phyloP scores from a whole-genome alignment of 2,888 invertebrate species.

The Cephonodes hylas region DNA sequence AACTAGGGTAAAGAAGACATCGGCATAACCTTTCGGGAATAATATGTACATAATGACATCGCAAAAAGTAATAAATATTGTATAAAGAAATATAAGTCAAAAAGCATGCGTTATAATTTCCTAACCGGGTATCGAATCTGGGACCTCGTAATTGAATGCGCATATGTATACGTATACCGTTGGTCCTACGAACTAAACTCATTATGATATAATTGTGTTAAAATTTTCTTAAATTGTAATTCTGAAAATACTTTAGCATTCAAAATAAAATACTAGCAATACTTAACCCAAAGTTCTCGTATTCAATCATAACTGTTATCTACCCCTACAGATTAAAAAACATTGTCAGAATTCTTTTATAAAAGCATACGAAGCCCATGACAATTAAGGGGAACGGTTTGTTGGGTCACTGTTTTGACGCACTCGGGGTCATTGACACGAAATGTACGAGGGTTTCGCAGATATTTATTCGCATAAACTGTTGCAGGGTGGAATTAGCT shows the following conservation, averaged over 20 bases:
- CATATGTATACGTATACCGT: no score
- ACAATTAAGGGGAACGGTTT: conserved; percentile 18
- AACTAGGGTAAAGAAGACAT: no score
- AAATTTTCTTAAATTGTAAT: not conserved
- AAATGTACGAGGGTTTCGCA: conserved; percentile 14
- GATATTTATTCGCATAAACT: conserved; percentile 15
- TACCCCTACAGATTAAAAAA: not conserved
- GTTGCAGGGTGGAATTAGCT: conserved; percentile 12
- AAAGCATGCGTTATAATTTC: no score
- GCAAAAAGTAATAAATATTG: no score
- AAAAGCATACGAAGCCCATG: not conserved
- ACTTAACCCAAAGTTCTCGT: not conserved
- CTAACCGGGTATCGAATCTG: no score
- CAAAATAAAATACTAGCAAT: not conserved
- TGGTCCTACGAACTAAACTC: not conserved
- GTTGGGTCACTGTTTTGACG: conserved; percentile 34
- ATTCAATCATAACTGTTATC: not conserved
- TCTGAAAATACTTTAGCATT: not conserved
- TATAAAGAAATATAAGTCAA: no score
- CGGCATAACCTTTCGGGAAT: no score
- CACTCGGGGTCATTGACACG: conserved; percentile 35
- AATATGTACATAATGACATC: no score
- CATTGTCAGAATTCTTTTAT: not conserved
- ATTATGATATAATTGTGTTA: not conserved
- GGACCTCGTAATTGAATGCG: no score